These are phyloP conservation scores for Heliconius melpomene DNA, from an alignment of 1,140 invertebrate genomes.

Conservation along the genomic window DNA sequence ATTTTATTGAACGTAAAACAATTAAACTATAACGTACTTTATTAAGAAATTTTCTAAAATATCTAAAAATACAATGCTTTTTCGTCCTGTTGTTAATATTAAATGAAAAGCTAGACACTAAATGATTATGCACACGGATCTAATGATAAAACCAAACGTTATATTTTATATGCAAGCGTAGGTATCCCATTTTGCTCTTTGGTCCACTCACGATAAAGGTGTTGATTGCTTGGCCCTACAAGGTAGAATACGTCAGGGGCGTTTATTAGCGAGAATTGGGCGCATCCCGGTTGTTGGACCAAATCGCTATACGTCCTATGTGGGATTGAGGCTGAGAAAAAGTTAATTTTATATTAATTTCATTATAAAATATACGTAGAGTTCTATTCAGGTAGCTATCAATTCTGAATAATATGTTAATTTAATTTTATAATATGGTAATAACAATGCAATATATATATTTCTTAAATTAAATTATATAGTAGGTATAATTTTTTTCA, in stretches of 20 bases:
- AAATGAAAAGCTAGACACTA: slow-evolving; percentile 27
- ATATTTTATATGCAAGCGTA: slow-evolving; percentile 17
- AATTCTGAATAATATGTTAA: too few relatives aligned
- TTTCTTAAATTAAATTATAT: too few relatives aligned
- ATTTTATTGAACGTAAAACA: not conserved
- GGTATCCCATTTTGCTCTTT: slow-evolving; percentile 51
- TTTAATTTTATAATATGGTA: too few relatives aligned
- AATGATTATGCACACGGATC: slow-evolving; percentile 26
- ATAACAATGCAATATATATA: not conserved
- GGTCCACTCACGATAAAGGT: slow-evolving; percentile 21
- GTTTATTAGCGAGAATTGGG: slow-evolving; percentile 78
- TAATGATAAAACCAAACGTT: slow-evolving; percentile 25
- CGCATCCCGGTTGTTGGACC: slow-evolving; percentile 74
- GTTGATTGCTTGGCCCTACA: slow-evolving; percentile 52
- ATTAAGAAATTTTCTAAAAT: not conserved
- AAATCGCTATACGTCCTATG: slow-evolving; percentile 66
- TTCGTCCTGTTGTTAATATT: not conserved
- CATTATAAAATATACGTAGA: too few relatives aligned
- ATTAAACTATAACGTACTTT: too few relatives aligned
- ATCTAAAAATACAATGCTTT: not conserved
- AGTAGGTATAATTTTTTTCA: slow-evolving; percentile 20
- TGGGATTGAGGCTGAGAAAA: not conserved
- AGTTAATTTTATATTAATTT: too few relatives aligned
- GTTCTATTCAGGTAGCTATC: too few relatives aligned
- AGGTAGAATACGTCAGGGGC: slow-evolving; percentile 63